Evolutionary conservation across 2,113 vertebrate species (phyloP), one percentile per base, ranked within the genome.

Genomic region (Oryzias melastigma): DNA sequence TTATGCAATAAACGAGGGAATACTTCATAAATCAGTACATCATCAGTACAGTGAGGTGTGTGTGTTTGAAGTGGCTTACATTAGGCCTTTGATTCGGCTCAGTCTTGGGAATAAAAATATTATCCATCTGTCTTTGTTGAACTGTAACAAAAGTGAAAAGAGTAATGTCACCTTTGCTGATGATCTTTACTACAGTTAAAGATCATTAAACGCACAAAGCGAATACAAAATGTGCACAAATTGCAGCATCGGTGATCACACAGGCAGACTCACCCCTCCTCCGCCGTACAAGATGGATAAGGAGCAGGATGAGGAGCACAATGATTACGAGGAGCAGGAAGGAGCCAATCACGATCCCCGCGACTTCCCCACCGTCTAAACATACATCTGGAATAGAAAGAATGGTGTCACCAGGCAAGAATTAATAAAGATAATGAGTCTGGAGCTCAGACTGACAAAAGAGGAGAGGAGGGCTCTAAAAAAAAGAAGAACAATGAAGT

Each of bases 341-440:
- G 55, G 70, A 83, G 63, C 86, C 90, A 18, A 93, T 85, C 52
- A 91, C 92, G n/a, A 92, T 90, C 62, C 90, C 92, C 27, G 76
- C 91, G 41, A 93, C 89, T 51, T 89, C 91, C 2, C 88, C 91
- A 20, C 1, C 85, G 27, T 80, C 68, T 12, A 93, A 81, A 78
- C 92, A 93, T 0, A 60, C 62, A 42, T 61, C 92, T 93, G 82
- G 58, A 75, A 79, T 1, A 63, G 43, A 78, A 59, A 66, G 24
- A 71, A 65, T 45, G 22, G 48, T 64, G 65, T 65, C 64, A 65
- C 44, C 66, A 51, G 45, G 47, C 56, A 18, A 63, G 24, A 75
- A 77, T 77, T 74, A 64, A 78, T 75, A 77, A 76, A 77, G 77
- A 83, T 72, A 78, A 80, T 62, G 71, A 81, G 69, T 69, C 71